Percentiles rank a stretch among this genome's conserved stretches.
Evolutionary conservation across 1,140 invertebrate genomes (phyloP).

Genomic region (Drosophila watanabei): DNA sequence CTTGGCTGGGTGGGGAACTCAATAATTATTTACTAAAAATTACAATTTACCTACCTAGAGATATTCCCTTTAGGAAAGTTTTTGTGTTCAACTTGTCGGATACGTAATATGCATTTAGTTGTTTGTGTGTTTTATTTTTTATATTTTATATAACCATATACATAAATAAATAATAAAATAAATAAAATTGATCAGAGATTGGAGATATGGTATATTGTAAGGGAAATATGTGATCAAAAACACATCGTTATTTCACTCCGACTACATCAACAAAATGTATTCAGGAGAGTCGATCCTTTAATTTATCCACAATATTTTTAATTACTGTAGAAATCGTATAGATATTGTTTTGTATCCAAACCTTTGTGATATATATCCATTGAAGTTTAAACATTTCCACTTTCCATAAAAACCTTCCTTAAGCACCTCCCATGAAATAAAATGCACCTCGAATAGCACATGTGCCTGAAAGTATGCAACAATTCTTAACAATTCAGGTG

Average conservation of each 20-base stretch:
- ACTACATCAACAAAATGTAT: no score
- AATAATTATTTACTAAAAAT: no score
- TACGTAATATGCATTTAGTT: not conserved
- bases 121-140: not conserved
- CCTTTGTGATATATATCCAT: not conserved
- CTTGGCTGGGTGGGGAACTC: no score
- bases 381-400: no score
- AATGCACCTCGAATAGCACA: not conserved
- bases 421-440: constrained; percentile 8
- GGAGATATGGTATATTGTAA: not conserved
- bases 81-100: not conserved
- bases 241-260: no score
- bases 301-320: no score
- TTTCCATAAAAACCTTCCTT: not conserved
- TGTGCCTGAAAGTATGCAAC: constrained; percentile 40
- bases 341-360: not conserved
- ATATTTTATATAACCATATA: no score
- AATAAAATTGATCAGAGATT: not conserved
- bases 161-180: no score
- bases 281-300: no score
- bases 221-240: not conserved
- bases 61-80: not conserved
- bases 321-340: no score
- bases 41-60: not conserved
- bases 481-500: not conserved